Percentiles rank a stretch among this genome's conserved stretches.
phyloP scores from a whole-genome alignment of 2,113 vertebrate genomes.

The Macquaria ambigua region DNA sequence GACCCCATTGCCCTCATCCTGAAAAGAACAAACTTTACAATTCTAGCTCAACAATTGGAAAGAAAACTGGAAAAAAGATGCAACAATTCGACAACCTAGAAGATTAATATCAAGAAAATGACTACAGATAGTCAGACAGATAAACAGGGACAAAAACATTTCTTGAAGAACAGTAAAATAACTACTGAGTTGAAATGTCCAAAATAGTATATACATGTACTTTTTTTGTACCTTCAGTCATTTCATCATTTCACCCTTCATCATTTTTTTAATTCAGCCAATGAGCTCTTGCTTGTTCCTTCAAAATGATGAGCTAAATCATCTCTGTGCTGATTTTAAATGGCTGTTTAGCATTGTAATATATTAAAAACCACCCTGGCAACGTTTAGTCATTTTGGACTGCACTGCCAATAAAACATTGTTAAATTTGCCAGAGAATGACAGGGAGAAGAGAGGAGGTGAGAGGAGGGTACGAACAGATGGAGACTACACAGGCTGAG shows the following conservation, averaged over 20 bases:
- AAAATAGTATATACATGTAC: background rate
- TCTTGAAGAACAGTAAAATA: background rate
- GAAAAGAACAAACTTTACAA: background rate
- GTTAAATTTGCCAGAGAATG: slow-evolving; percentile 30
- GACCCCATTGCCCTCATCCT: background rate
- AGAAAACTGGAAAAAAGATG: background rate
- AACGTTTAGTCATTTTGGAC: slow-evolving; percentile 3
- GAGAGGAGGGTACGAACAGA: slow-evolving; percentile 35
- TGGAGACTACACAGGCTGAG: slow-evolving; percentile 47
- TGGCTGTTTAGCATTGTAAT: slow-evolving; percentile 1
- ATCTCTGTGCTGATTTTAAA: slow-evolving; percentile 14
- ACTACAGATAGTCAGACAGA: background rate
- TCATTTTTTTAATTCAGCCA: background rate
- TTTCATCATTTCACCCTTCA: too few relatives aligned
- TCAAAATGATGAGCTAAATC: background rate
- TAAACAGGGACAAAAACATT: background rate
- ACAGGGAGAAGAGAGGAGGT: slow-evolving; percentile 33
- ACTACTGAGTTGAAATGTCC: background rate
- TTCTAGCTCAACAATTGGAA: background rate
- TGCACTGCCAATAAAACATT: slow-evolving; percentile 10
- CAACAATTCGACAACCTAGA: background rate
- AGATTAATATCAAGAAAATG: background rate
- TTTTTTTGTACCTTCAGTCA: background rate
- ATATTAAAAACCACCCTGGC: slow-evolving; percentile 16
- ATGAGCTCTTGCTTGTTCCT: background rate